Evolutionary conservation across 2,113 vertebrate genomes (phyloP), one percentile per base, ranked within the genome.

Genomic region (Rhabdomys dilectus): DNA sequence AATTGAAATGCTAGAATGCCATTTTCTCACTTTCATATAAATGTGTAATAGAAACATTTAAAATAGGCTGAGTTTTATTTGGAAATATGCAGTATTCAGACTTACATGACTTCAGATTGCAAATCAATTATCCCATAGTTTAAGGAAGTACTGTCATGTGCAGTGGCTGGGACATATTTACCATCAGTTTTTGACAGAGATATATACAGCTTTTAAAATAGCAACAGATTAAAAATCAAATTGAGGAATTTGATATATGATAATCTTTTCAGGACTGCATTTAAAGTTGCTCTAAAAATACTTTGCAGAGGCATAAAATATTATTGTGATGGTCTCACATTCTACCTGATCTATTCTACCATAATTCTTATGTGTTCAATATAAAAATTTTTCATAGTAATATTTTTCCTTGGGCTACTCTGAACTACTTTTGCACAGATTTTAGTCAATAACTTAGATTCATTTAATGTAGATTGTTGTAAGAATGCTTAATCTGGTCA

Each of bases 201-300:
- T 42, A 76, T 70, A 62, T 0, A 80, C 7, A 58, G 3, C 45
- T 77, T 93, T 96, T 88, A 89, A 97, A 92, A 96, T 34, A 96
- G 45, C 13, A 96, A 77, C 64, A 94, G 77, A 91, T 96, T 95
- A 76, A 36, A 96, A 70, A 70, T 94, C 42, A 77, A 75, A 56
- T 39, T 53, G 39, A 94, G 42, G 94, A 31, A 2, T 36, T 85
- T 94, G 29, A 76, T 76, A 62, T 68, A 53, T 94, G n/a, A 0
- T 81, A n/a, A 90, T 93, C 34, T 81, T 93, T 93, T 91, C 68
- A 94, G 80, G 24, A 85, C n/a, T 24, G 85, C 91, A 95, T 72
- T 95, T 68, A 75, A 36, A 10, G 11, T 94, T 80, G 12, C 3
- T 89, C 60, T 95, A 95, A 96, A 96, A 93, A 76, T 88, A 89